Evolutionary conservation across 2,797 vertebrate species (phyloP).

Genomic region (Chaenodraco wilsoni): DNA sequence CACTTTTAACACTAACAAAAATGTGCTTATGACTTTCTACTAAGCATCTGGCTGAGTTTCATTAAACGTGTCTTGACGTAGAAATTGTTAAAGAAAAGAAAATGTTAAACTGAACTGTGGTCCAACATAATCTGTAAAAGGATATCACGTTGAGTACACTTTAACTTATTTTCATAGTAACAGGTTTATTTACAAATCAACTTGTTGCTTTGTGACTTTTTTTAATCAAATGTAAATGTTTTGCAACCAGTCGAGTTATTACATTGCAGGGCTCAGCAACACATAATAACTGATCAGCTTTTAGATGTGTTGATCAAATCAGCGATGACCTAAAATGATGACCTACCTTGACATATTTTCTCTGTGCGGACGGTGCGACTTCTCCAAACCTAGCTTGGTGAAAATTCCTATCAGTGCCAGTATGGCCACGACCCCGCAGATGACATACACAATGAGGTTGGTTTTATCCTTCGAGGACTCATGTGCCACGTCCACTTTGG

Average conservation of each 20-base stretch:
- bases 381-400: slow-evolving; percentile 97
- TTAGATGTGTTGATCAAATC: too few species aligned
- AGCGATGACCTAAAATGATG: too few species aligned
- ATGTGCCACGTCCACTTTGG: slow-evolving; percentile 88
- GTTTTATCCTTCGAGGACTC: slow-evolving; percentile 95
- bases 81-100: too few species aligned
- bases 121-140: neutral
- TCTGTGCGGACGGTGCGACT: slow-evolving; percentile 93
- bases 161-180: neutral
- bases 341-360: slow-evolving; percentile 95
- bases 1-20: neutral
- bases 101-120: neutral
- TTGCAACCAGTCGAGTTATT: neutral
- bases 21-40: neutral
- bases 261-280: neutral
- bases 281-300: neutral
- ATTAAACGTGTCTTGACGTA: neutral
- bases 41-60: neutral
- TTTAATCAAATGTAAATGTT: neutral
- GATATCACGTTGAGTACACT: neutral
- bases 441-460: slow-evolving; percentile 97
- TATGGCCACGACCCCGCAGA: slow-evolving; percentile 97
- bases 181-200: slow-evolving; percentile 4
- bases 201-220: slow-evolving; percentile 7
- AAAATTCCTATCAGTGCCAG: slow-evolving; percentile 98